phyloP scores from a whole-genome alignment of 35 echinoderm and acorn worm genomes.

The Strongylocentrotus purpuratus region DNA sequence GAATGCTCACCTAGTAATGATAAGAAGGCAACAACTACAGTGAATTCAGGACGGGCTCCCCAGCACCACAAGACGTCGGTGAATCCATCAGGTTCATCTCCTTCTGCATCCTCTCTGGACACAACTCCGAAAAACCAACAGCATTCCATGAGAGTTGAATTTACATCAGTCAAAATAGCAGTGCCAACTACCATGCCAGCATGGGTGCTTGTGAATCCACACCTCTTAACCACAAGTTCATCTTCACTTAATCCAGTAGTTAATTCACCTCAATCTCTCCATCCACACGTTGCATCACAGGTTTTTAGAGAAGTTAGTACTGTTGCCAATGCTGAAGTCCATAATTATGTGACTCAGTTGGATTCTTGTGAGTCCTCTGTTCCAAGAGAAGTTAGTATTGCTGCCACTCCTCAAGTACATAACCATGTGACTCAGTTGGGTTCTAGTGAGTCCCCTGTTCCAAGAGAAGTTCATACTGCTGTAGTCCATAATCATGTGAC shows the following conservation, averaged over 20 bases:
- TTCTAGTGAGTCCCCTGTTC: too few relatives aligned
- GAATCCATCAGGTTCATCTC: background rate
- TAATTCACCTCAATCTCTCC: background rate
- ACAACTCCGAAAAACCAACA: background rate
- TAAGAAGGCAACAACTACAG: background rate
- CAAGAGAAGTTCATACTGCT: background rate
- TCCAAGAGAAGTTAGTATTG: too few relatives aligned
- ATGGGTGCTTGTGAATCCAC: slow-evolving; percentile 1
- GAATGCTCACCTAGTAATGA: background rate
- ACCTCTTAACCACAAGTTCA: background rate
- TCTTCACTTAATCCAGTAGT: background rate
- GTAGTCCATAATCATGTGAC: background rate
- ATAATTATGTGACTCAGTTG: background rate
- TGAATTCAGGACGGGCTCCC: background rate
- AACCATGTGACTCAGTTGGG: too few relatives aligned
- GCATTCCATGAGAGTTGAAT: background rate
- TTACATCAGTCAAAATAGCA: background rate
- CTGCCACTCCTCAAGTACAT: too few relatives aligned
- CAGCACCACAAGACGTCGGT: background rate
- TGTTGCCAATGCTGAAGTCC: background rate
- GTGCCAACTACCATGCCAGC: background rate
- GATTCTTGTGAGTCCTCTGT: too few relatives aligned
- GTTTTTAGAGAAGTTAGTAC: background rate
- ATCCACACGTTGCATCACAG: background rate
- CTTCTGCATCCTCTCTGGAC: background rate